Conservation (phyloP, 2,797 vertebrate genomes). For the Euthynnus affinis region DNA sequence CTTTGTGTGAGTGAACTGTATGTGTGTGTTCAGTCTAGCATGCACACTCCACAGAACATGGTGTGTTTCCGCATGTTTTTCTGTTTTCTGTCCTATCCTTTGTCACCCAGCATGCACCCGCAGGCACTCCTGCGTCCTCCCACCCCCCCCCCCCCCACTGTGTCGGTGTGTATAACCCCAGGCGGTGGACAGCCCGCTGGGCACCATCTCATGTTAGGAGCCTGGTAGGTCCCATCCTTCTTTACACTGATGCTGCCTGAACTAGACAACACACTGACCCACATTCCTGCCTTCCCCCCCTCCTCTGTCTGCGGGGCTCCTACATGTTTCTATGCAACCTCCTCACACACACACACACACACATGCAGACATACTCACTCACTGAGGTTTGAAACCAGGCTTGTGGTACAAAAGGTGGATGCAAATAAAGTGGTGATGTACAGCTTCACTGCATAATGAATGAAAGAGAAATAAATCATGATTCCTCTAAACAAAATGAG, state of each 20-base stretch:
- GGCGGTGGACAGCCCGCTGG: conserved; percentile 19
- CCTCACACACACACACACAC: background rate
- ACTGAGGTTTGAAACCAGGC: background rate
- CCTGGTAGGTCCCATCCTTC: background rate
- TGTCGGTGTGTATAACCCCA: conserved; percentile 26
- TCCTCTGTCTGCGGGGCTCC: conserved; percentile 13
- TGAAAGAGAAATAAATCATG: background rate
- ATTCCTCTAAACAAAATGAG: background rate
- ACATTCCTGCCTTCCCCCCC: conserved; percentile 25
- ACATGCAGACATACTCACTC: background rate
- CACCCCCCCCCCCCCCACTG: background rate
- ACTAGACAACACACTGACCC: conserved; percentile 44
- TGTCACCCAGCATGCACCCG: conserved; percentile 40
- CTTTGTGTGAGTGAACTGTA: background rate
- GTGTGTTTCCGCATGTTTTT: conserved; percentile 16
- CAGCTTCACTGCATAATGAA: too few relatives aligned
- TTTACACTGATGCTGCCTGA: conserved; percentile 12
- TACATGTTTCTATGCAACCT: conserved; percentile 15
- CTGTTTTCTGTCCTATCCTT: conserved; percentile 15
- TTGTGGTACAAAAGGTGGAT: background rate
- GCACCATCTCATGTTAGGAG: background rate
- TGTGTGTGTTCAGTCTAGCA: conserved; percentile 23
- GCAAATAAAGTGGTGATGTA: background rate
- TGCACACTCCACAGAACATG: conserved; percentile 7
- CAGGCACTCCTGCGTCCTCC: background rate